Base-by-base conservation (phyloP, 1,140 invertebrate genomes). In the Ostrea edulis region DNA sequence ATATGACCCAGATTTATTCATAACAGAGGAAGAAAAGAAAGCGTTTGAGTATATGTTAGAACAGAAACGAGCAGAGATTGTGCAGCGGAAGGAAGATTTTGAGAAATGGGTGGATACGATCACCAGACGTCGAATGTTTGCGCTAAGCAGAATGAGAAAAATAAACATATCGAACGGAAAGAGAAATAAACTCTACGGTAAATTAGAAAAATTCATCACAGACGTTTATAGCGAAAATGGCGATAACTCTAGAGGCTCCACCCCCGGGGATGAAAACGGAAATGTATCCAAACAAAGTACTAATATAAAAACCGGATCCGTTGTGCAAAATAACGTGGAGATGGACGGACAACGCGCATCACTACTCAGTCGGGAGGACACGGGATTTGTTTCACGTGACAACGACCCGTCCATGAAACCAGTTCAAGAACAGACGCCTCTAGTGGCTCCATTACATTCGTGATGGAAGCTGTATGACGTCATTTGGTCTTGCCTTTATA, bases 41-140 rank as follows among this genome's bases (percentile, higher is more conserved):
- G 88, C 88, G 17, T 89, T 89, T 77, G 88, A 86, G 5, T 86
- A 84, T 25, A 89, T 89, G 88, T 58, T 89, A n/a, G 88, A 86
- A n/a, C 81, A 86, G 44, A 71, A 62, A 52, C 53, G 82, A 14
- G 88, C 68, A 0, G 85, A 86, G 44, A 77, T 89, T 8, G 29
- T 58, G 4, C 83, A 89, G 29, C 85, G 84, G 35, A 84, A 65
- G 44, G 85, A 84, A 22, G 84, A 71, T 20, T 89, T 89, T 84
- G 51, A 89, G 29, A 86, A 58, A 14, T 89, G 88, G 88, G 88
- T 86, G 20, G 85, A 89, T 54, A 68, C 85, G 0, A 77, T 89
- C 54, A 89, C 88, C 14, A 68, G 85, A 12, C 14, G 88, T 51
- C 82, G 88, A 8, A 89, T 89, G 88, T 89, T 89, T 86, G 88